phyloP scores from a whole-genome alignment of 2,113 vertebrate genomes.

The Protobothrops mucrosquamatus region DNA sequence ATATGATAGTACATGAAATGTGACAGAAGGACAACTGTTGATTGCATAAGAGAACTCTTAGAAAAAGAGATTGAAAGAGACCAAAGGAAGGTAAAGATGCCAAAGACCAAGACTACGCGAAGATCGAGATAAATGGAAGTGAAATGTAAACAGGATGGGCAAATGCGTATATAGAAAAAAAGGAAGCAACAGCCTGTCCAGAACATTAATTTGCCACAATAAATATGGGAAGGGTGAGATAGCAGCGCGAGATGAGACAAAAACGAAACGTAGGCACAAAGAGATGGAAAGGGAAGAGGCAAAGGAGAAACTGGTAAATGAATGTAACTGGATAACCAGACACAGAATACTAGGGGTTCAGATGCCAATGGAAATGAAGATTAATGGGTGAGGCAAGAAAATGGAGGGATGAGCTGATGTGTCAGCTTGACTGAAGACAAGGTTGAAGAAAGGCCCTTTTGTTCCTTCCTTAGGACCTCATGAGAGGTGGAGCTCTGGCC shows the following conservation, averaged over 20 bases:
- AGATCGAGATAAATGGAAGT: not conserved
- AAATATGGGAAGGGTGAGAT: not conserved
- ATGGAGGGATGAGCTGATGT: not conserved
- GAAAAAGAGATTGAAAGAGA: not conserved
- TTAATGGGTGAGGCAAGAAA: too few relatives aligned
- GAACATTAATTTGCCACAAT: not conserved
- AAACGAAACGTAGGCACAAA: not conserved
- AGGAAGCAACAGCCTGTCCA: not conserved
- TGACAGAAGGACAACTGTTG: not conserved
- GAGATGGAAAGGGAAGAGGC: not conserved
- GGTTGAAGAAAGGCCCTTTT: not conserved
- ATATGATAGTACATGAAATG: not conserved
- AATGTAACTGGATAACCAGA: not conserved
- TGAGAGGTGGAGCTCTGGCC: not conserved
- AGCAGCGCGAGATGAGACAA: not conserved
- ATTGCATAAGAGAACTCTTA: not conserved
- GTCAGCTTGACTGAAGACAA: not conserved
- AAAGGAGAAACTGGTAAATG: not conserved
- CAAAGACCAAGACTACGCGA: not conserved
- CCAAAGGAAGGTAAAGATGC: not conserved
- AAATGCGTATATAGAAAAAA: slow-evolving; percentile 14
- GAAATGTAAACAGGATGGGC: not conserved
- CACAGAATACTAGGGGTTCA: not conserved
- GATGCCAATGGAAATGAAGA: not conserved
- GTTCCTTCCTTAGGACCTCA: slow-evolving; percentile 23